Evolutionary conservation across 2,888 invertebrate genomes (phyloP).

Genomic region (Oligia fasciuncula): DNA sequence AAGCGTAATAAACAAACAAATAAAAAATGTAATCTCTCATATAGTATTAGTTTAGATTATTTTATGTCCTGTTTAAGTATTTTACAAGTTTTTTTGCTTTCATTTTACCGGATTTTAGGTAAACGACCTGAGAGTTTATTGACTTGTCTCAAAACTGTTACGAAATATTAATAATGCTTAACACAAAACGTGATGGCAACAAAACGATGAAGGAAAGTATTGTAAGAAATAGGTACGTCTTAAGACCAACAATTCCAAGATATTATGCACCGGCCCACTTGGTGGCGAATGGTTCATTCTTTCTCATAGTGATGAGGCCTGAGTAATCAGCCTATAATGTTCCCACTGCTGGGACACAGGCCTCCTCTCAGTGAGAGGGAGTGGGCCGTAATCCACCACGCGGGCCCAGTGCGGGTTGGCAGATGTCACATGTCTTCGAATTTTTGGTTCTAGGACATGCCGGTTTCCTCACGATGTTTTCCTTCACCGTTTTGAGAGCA

Average conservation of each 20-base stretch:
- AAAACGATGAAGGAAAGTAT: background rate
- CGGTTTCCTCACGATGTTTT: too few relatives aligned
- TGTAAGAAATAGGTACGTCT: fast-evolving
- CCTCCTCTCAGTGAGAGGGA: too few relatives aligned
- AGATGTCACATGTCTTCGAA: too few relatives aligned
- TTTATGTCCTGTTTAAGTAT: background rate
- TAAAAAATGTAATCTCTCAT: too few relatives aligned
- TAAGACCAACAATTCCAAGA: background rate
- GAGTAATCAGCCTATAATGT: background rate
- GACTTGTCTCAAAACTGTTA: background rate
- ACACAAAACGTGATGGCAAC: background rate
- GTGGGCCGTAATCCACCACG: too few relatives aligned
- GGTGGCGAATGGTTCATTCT: background rate
- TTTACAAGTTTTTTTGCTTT: background rate
- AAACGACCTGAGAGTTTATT: constrained; percentile 19
- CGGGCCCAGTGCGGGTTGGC: too few relatives aligned
- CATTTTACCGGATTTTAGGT: constrained; percentile 10
- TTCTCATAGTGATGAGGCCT: too few relatives aligned
- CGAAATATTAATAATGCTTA: background rate
- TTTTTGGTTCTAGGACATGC: too few relatives aligned
- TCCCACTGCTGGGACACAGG: too few relatives aligned
- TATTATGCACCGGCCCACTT: background rate
- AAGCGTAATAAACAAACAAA: too few relatives aligned
- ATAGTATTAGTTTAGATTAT: too few relatives aligned
- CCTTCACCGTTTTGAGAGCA: too few relatives aligned